Evolutionary conservation across 2,888 invertebrate species (phyloP), one percentile per base, ranked within the genome.

Genomic region (Asteroscopus sphinx): DNA sequence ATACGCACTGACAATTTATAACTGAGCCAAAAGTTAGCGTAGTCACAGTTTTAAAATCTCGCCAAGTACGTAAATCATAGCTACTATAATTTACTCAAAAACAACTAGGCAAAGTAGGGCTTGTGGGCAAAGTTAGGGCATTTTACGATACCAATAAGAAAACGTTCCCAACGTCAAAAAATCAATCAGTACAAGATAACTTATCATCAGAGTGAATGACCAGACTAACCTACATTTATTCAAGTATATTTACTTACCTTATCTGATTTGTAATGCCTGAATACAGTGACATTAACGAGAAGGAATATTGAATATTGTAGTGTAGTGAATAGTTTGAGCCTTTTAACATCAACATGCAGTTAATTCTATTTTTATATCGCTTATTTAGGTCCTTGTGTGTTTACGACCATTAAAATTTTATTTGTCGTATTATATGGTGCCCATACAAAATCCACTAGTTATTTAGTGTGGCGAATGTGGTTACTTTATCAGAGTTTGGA

Each of bases 101-200:
- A n/a, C n/a, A n/a, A n/a, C n/a, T n/a, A n/a, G n/a, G n/a, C n/a
- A n/a, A n/a, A n/a, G n/a, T n/a, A n/a, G n/a, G n/a, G n/a, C n/a
- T n/a, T n/a, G n/a, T n/a, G n/a, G n/a, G n/a, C n/a, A n/a, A n/a
- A n/a, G n/a, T n/a, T n/a, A n/a, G n/a, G n/a, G n/a, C n/a, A n/a
- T n/a, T n/a, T n/a, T n/a, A n/a, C n/a, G n/a, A n/a, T n/a, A n/a
- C n/a, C n/a, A n/a, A n/a, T n/a, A n/a, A n/a, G n/a, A 35, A 45
- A 74, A 65, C 41, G 51, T 68, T 63, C 61, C 41, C 45, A 47
- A 16, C 42, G 48, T 36, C 45, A 40, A 64, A 60, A 49, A 60
- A 46, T 39, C 56, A 71, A 65, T 67, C 73, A 64, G 60, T 55
- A 60, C 16, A 46, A 41, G 73, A 75, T 75, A 76, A 53, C 45